Conservation (phyloP, 2,797 vertebrate species). For the Sylvia borin region DNA sequence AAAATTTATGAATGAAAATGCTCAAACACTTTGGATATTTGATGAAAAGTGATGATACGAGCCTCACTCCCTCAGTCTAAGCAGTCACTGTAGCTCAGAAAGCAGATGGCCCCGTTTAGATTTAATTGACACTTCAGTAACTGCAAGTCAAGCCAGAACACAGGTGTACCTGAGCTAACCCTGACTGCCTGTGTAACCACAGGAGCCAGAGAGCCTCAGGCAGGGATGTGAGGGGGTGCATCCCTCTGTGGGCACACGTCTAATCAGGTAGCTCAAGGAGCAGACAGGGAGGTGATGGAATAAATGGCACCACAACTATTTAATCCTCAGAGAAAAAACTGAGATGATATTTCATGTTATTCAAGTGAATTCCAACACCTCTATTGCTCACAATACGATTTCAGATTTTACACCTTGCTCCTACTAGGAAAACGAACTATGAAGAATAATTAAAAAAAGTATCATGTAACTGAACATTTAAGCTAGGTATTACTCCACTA, state of each 20-base stretch:
- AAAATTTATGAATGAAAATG: background rate
- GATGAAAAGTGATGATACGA: background rate
- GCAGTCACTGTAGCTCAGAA: background rate
- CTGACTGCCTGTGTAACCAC: background rate
- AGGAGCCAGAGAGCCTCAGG: background rate
- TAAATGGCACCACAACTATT: background rate
- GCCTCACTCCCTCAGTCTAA: background rate
- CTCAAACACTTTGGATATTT: background rate
- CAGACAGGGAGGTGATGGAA: background rate
- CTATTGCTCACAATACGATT: background rate
- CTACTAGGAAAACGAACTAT: background rate
- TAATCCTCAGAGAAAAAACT: background rate
- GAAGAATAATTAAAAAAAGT: background rate
- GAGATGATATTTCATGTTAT: background rate
- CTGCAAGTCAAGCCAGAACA: background rate
- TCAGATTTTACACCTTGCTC: background rate
- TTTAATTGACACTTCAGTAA: background rate
- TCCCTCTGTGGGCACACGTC: background rate
- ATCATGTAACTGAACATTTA: background rate
- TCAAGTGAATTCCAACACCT: background rate
- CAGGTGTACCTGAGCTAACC: background rate
- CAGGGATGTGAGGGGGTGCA: fast-evolving
- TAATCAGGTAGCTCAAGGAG: background rate
- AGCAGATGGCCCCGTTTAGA: background rate
- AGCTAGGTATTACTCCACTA: background rate